These are phyloP conservation scores for Picathartes gymnocephalus DNA, from an alignment of 2,113 vertebrate genomes.

Conservation along the genomic window DNA sequence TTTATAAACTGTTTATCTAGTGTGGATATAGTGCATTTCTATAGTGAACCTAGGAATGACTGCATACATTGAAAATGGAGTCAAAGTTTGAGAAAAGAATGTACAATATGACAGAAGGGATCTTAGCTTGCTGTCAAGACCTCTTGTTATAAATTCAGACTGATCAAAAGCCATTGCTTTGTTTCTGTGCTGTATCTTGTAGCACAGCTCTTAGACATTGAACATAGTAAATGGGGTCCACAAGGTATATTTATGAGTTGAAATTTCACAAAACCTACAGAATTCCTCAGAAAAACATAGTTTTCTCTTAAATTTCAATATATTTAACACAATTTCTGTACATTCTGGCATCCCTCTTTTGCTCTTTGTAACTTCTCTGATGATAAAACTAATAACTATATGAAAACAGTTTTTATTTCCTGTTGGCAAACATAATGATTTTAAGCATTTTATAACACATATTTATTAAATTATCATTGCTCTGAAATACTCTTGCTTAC, in stretches of 20 bases:
- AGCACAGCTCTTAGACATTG: neutral
- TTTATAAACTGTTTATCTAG: neutral
- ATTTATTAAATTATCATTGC: neutral
- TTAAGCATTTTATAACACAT: neutral
- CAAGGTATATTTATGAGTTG: neutral
- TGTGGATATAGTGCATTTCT: neutral
- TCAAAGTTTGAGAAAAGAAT: neutral
- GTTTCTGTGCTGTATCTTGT: neutral
- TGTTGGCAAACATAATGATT: neutral
- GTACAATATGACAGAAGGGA: neutral
- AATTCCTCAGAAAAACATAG: neutral
- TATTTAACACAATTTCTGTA: neutral
- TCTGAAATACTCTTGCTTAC: neutral
- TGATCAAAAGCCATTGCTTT: neutral
- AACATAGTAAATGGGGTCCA: neutral
- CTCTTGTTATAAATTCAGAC: neutral
- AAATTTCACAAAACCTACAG: neutral
- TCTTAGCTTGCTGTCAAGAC: neutral
- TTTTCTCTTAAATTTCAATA: neutral
- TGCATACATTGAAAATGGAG: neutral
- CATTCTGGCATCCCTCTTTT: neutral
- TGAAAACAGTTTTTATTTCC: neutral
- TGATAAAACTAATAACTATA: neutral
- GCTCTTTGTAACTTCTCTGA: neutral
- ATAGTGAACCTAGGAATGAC: neutral